Conservation (phyloP, 2,888 invertebrate species). For the Papilio elwesi region DNA sequence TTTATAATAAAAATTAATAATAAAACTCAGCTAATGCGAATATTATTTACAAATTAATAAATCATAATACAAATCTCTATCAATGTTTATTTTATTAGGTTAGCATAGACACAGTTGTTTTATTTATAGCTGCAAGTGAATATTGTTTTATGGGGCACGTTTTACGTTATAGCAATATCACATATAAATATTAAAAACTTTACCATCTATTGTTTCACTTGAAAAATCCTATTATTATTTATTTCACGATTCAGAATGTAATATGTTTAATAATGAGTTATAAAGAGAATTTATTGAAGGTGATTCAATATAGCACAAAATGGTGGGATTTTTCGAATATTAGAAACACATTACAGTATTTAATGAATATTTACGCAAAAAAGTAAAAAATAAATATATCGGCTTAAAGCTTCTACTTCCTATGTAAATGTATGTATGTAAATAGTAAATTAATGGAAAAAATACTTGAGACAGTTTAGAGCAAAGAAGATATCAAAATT, state of each 20-base stretch:
- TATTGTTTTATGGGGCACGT: no score
- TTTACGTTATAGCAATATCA: background rate
- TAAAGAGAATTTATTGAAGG: background rate
- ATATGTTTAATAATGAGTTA: background rate
- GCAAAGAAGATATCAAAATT: background rate
- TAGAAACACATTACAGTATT: background rate
- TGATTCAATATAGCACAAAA: background rate
- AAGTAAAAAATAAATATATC: slow-evolving; percentile 23
- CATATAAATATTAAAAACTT: background rate
- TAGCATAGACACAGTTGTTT: background rate
- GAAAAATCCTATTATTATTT: no score
- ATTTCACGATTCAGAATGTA: no score
- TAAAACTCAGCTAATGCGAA: slow-evolving; percentile 29
- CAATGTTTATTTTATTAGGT: background rate
- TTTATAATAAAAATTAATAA: slow-evolving; percentile 28
- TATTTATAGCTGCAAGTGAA: background rate
- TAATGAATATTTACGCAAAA: slow-evolving; percentile 8
- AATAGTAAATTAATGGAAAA: background rate
- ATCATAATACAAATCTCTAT: slow-evolving; percentile 4
- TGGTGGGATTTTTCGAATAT: slow-evolving; percentile 26
- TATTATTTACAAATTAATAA: slow-evolving; percentile 34
- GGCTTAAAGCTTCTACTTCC: slow-evolving; percentile 20
- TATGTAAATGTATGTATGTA: background rate
- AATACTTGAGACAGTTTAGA: background rate
- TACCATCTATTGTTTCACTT: no score